Evolutionary conservation across 1,140 invertebrate genomes (phyloP).

Genomic region (Drosophila athabasca): DNA sequence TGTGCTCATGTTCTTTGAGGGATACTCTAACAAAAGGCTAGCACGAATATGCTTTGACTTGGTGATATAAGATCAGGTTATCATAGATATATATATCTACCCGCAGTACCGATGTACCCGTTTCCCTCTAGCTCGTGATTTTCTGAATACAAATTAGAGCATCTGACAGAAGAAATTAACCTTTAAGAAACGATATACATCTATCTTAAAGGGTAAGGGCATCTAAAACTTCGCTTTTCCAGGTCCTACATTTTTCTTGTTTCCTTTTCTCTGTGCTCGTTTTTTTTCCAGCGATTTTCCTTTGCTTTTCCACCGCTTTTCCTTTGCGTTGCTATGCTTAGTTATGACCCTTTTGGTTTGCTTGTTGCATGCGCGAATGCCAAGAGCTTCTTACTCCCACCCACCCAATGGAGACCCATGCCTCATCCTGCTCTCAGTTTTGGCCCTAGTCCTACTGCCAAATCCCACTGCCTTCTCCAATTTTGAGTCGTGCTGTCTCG

Average conservation of each 20-base stretch:
- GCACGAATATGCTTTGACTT: too few species aligned
- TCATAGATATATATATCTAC: too few species aligned
- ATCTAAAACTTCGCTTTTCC: too few species aligned
- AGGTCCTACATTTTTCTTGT: constrained; percentile 6
- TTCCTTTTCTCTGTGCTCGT: constrained; percentile 21
- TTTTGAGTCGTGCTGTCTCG: constrained; percentile 36
- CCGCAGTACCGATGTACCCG: too few species aligned
- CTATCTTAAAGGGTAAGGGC: too few species aligned
- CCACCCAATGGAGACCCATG: neutral
- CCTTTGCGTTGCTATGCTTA: constrained; percentile 5
- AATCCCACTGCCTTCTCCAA: constrained; percentile 15
- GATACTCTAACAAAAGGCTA: too few species aligned
- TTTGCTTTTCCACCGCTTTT: constrained; percentile 5
- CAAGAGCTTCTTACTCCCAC: constrained; percentile 15
- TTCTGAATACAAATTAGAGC: too few species aligned
- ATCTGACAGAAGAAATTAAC: too few species aligned
- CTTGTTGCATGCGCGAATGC: constrained; percentile 61
- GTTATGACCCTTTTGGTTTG: constrained; percentile 68
- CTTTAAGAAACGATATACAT: too few species aligned
- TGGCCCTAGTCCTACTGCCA: neutral
- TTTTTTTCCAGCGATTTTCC: constrained; percentile 3
- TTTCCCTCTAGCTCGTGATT: too few species aligned
- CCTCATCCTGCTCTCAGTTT: neutral
- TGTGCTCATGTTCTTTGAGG: constrained; percentile 3
- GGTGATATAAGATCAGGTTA: too few species aligned